phyloP scores from a whole-genome alignment of 2,888 invertebrate species.

The Hirudinaria manillensis region DNA sequence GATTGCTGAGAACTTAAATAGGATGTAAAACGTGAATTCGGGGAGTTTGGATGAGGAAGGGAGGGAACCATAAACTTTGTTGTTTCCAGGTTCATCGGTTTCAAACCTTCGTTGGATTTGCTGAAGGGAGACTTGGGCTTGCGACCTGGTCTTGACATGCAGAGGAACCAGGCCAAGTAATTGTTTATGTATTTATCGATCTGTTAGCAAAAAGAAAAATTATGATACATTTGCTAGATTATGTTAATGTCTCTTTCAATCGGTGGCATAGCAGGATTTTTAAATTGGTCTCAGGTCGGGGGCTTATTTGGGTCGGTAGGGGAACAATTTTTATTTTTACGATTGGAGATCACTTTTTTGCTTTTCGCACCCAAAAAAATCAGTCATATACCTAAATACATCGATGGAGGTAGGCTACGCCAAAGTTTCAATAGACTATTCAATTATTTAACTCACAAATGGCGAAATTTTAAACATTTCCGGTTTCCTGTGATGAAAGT shows the following conservation, averaged over 20 bases:
- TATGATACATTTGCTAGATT: too few relatives aligned
- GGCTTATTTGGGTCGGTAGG: too few relatives aligned
- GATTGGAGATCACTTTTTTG: too few relatives aligned
- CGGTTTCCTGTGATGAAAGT: slow-evolving; percentile 90
- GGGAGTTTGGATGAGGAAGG: slow-evolving; percentile 30
- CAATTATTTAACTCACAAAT: slow-evolving; percentile 53
- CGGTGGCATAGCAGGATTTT: too few relatives aligned
- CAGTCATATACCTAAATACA: background rate
- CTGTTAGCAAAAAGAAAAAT: slow-evolving; percentile 33
- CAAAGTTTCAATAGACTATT: too few relatives aligned
- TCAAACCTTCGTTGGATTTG: slow-evolving; percentile 33
- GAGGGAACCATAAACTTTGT: slow-evolving; percentile 27
- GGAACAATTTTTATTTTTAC: too few relatives aligned
- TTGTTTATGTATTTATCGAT: slow-evolving; percentile 40
- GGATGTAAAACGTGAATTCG: slow-evolving; percentile 31
- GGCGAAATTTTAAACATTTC: slow-evolving; percentile 69
- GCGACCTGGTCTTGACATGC: slow-evolving; percentile 40
- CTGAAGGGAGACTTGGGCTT: slow-evolving; percentile 38
- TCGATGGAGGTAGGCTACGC: background rate
- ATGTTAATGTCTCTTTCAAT: too few relatives aligned
- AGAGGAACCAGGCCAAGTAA: slow-evolving; percentile 40
- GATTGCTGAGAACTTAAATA: slow-evolving; percentile 4
- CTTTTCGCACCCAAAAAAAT: too few relatives aligned
- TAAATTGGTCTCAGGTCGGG: too few relatives aligned
- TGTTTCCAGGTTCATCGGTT: slow-evolving; percentile 27